Base-by-base conservation (phyloP, 2,888 invertebrate species). In the Caenorhabditis macrosperma region DNA sequence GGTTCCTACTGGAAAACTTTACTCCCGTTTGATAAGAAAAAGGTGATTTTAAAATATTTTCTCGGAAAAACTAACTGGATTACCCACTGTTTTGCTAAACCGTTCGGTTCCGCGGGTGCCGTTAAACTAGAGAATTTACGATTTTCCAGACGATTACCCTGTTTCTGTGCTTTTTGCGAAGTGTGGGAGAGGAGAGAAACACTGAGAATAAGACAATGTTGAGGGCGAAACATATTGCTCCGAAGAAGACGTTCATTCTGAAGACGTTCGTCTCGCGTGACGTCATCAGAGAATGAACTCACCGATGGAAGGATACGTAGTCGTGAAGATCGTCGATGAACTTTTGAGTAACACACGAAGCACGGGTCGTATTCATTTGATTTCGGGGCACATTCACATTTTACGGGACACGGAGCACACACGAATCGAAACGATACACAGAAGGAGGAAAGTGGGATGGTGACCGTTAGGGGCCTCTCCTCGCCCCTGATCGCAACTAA, bases 191-290 rank as follows among this genome's bases (percentile, higher is more conserved):
- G 17, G 71, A 78, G 1, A 74, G 72, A 30, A 82, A 78, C 2
- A 80, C 76, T 4, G 79, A 46, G 60, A 82, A 78, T 1, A 83
- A 33, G 12, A 81, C 68, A 24, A 82, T 76, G 26, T 83, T 83
- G 22, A 83, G 69, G 2, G 77, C 35, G 20, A 76, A 74, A 50
- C 79, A 83, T 9, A 80, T 74, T 7, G 78, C 63, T 38, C 80
- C 83, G 52, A 83, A 67, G 50, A 82, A 75, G 22, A 76, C 75
- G 68, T 83, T 83, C 76, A 80, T 76, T 71, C 80, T 75, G 71
- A 26, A 78, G 67, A 63, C 12, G n/a, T 26, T n/a, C n/a, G n/a
- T 35, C 17, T 60, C 12, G n/a, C 28, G n/a, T 17, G 5, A 33
- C 30, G 17, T 6, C 15, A 46, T 17, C 20, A 9, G 28, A 20